Percentiles rank a stretch among this genome's conserved stretches.
These are phyloP conservation scores for Mesopsocus fuscifrons DNA, from an alignment of 2,888 invertebrate genomes.

Conservation along the genomic window DNA sequence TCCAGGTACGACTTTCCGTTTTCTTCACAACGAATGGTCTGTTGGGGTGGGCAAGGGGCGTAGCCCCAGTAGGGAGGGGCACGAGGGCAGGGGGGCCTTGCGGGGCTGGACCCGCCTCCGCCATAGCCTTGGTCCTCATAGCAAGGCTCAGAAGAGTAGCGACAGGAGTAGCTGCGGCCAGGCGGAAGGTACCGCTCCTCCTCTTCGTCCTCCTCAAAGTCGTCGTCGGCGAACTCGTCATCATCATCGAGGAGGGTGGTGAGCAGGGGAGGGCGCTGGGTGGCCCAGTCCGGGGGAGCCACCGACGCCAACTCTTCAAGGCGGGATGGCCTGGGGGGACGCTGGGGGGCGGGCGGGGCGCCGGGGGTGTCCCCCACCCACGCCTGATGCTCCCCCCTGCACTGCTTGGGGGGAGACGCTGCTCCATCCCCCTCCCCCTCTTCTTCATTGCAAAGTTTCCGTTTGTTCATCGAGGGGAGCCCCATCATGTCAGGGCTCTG, in stretches of 20 bases:
- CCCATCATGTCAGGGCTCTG: slow-evolving; percentile 14
- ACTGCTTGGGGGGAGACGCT: slow-evolving; percentile 11
- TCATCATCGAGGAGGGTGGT: slow-evolving; percentile 34
- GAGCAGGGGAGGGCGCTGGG: slow-evolving; percentile 29
- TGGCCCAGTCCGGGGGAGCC: slow-evolving; percentile 18
- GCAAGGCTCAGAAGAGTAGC: slow-evolving; percentile 14
- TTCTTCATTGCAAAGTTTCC: slow-evolving; percentile 16
- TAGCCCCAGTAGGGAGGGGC: slow-evolving; percentile 22
- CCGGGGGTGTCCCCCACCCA: background rate
- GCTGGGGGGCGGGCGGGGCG: background rate
- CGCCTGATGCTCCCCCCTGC: slow-evolving; percentile 10
- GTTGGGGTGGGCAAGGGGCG: slow-evolving; percentile 28
- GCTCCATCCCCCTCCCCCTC: slow-evolving; percentile 17
- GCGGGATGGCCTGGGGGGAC: slow-evolving; percentile 4
- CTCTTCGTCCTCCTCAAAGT: slow-evolving; percentile 30
- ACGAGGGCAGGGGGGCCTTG: slow-evolving; percentile 13
- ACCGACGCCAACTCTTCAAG: slow-evolving; percentile 2
- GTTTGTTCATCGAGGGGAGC: slow-evolving; percentile 22
- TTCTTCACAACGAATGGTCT: slow-evolving; percentile 72
- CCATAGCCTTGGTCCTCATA: slow-evolving; percentile 14
- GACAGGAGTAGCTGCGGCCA: slow-evolving; percentile 20
- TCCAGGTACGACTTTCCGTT: slow-evolving; percentile 82
- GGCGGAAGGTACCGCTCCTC: slow-evolving; percentile 27
- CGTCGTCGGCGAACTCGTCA: slow-evolving; percentile 39
- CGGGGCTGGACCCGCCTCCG: slow-evolving; percentile 13